phyloP scores from a whole-genome alignment of 2,888 invertebrate genomes.

The Andrena flavipes region DNA sequence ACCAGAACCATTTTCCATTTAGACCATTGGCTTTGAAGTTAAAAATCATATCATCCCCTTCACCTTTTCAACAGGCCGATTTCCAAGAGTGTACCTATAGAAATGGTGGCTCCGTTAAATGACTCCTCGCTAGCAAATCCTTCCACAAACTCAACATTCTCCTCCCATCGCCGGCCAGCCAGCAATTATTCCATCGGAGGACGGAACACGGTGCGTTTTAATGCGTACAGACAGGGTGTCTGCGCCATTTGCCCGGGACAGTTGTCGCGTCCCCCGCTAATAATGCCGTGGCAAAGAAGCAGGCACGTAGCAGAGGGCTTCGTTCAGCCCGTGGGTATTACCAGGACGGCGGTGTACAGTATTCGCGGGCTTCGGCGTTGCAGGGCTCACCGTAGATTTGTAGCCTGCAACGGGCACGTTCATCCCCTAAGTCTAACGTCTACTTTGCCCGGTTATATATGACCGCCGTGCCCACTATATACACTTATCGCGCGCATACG shows the following conservation, averaged over 20 bases:
- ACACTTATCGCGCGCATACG: constrained; percentile 78
- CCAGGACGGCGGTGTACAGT: constrained; percentile 57
- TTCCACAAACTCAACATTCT: too few relatives aligned
- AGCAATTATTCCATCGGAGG: too few relatives aligned
- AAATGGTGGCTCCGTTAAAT: too few relatives aligned
- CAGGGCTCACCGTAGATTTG: constrained; percentile 80
- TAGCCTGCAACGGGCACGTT: constrained; percentile 80
- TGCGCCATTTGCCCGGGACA: constrained; percentile 1
- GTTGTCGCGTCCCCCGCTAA: constrained; percentile 25
- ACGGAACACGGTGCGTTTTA: background rate
- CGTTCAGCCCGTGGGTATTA: constrained; percentile 64
- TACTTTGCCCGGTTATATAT: constrained; percentile 77
- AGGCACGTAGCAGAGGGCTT: constrained; percentile 51
- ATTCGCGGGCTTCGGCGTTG: constrained; percentile 70
- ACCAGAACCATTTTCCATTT: too few relatives aligned
- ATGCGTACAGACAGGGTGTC: background rate
- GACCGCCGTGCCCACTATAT: constrained; percentile 70
- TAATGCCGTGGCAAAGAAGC: constrained; percentile 41
- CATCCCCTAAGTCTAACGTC: constrained; percentile 80
- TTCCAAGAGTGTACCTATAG: too few relatives aligned
- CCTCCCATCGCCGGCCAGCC: too few relatives aligned
- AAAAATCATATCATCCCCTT: too few relatives aligned
- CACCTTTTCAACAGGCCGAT: too few relatives aligned
- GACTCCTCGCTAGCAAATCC: too few relatives aligned
- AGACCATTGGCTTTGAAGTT: too few relatives aligned